phyloP scores from a whole-genome alignment of 2,797 vertebrate species.

The Rousettus madagascariensis region DNA sequence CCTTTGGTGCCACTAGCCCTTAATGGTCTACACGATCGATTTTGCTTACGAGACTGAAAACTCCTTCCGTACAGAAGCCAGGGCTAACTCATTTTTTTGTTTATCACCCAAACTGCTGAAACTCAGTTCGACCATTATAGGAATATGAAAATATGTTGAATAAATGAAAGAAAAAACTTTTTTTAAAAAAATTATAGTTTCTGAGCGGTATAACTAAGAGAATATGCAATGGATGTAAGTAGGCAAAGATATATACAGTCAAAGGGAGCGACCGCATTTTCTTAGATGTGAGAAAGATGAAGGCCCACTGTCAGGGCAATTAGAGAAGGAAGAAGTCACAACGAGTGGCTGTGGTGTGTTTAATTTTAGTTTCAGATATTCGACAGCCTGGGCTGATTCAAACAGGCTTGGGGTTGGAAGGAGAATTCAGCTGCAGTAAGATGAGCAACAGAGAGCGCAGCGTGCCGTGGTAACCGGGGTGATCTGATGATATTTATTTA shows the following conservation, averaged over 20 bases:
- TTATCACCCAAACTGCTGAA: neutral
- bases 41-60: neutral
- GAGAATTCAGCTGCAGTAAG: neutral
- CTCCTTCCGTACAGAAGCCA: neutral
- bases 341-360: neutral
- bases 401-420: slow-evolving; percentile 11
- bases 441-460: slow-evolving; percentile 40
- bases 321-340: neutral
- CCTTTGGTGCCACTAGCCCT: neutral
- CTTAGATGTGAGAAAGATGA: neutral
- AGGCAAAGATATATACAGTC: neutral
- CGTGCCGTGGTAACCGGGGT: neutral
- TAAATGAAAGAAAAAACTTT: neutral
- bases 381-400: neutral
- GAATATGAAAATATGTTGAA: neutral
- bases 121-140: neutral
- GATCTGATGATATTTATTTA: slow-evolving; percentile 51
- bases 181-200: neutral
- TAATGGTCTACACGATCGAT: neutral
- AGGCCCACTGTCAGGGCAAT: neutral
- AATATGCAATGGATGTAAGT: neutral
- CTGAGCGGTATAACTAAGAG: neutral
- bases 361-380: slow-evolving; percentile 34
- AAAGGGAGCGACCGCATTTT: neutral
- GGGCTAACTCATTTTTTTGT: neutral